phyloP scores from a whole-genome alignment of 2,888 invertebrate species.

The Troilus luridus region DNA sequence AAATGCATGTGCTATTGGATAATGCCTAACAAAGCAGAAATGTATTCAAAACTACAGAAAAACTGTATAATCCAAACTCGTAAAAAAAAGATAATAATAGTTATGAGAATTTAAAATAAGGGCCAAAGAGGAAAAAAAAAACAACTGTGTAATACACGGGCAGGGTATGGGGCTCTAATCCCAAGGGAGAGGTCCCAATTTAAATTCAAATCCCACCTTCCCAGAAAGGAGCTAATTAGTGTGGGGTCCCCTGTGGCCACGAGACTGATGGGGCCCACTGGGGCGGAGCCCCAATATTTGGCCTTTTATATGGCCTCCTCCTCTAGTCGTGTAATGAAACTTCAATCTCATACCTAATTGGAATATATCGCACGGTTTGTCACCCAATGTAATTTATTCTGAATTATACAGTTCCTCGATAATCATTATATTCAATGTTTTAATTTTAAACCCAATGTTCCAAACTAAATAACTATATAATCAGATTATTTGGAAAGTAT shows the following conservation, averaged over 20 bases:
- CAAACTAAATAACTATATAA: not conserved
- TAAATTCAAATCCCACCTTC: conserved; percentile 47
- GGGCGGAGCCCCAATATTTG: conserved; percentile 31
- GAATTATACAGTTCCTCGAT: not conserved
- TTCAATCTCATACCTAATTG: not conserved
- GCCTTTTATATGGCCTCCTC: conserved; percentile 7
- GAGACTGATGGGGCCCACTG: conserved; percentile 44
- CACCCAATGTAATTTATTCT: not conserved
- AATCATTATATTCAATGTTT: not conserved
- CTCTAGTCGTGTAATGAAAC: not conserved
- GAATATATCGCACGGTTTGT: not conserved
- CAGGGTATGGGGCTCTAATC: conserved; percentile 3
- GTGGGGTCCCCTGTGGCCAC: not conserved
- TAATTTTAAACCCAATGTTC: not conserved
- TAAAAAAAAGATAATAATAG: not conserved
- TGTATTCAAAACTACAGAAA: not conserved
- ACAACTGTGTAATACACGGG: not conserved
- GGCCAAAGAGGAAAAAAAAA: not conserved
- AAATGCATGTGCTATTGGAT: no score
- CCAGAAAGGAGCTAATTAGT: conserved; percentile 43
- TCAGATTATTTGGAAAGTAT: no score
- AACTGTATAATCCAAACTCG: not conserved
- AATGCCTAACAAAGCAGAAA: no score
- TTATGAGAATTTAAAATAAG: not conserved
- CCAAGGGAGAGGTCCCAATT: conserved; percentile 36